Percentiles rank a stretch among this genome's conserved stretches.
Evolutionary conservation across 2,888 invertebrate genomes (phyloP).

Genomic region (Clunio marinus): DNA sequence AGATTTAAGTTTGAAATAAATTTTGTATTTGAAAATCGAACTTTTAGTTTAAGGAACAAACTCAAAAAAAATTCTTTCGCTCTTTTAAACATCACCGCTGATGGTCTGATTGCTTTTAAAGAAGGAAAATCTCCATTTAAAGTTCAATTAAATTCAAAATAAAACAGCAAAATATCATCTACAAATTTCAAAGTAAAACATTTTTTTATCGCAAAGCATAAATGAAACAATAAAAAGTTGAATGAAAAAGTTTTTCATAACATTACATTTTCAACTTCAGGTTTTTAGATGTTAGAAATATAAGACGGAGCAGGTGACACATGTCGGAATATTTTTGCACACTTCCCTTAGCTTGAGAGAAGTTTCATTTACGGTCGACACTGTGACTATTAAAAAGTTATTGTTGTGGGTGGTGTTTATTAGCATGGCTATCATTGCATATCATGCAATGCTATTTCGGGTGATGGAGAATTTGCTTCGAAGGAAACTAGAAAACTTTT

Average conservation of each 20-base stretch:
- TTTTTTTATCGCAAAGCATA: constrained; percentile 24
- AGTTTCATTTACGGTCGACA: constrained; percentile 7
- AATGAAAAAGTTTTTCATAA: constrained; percentile 33
- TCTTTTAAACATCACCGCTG: too few species aligned
- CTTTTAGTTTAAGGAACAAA: too few species aligned
- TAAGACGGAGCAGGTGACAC: constrained; percentile 31
- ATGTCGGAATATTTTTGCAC: constrained; percentile 29
- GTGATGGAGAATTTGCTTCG: neutral
- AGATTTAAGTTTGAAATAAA: too few species aligned
- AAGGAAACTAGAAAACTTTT: constrained; percentile 9
- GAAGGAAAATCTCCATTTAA: too few species aligned
- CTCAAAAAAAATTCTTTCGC: too few species aligned
- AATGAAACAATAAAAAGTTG: constrained; percentile 30
- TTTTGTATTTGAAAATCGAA: too few species aligned
- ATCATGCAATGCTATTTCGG: neutral
- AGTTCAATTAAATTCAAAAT: too few species aligned
- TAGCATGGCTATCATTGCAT: neutral
- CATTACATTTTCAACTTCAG: neutral
- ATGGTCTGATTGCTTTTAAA: too few species aligned
- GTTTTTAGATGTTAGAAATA: neutral
- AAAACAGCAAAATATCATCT: too few species aligned
- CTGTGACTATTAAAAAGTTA: neutral
- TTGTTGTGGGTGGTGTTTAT: neutral
- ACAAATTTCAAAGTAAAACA: too few species aligned
- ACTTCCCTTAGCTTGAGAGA: constrained; percentile 10